Evolutionary conservation across 37 sponge, comb jelly and placozoan species (phyloP), one percentile per base, ranked within the genome.

Genomic region (Aplysina aerophoba): DNA sequence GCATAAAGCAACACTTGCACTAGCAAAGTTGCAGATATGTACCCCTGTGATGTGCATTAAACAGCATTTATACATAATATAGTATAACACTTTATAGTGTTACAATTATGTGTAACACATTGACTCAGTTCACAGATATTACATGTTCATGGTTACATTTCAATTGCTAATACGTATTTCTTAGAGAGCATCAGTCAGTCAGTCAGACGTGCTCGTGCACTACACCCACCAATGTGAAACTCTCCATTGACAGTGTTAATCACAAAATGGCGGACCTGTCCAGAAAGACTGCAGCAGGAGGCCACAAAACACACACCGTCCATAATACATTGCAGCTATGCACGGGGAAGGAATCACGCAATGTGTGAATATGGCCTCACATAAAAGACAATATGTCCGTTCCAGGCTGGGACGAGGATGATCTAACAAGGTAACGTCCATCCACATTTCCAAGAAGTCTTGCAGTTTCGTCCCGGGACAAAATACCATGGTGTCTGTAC

Each of bases 401-500:
- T 16, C 78, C 78, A 44, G 54, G 44, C 22, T 75, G 78, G 24
- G 78, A 75, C 24, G 78, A 75, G 11, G 78, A 75, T 0, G 25
- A n/a, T 24, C 78, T 5, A 36, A 75, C 40, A 14, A 75, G 54
- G 78, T 75, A 75, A 36, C 22, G 37, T 20, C 78, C 78, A 41
- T 75, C 78, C 15, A 20, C 54, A 20, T 17, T n/a, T 22, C 54
- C 78, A 0, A 75, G 54, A 16, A 5, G 44, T 11, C 54, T 75
- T 50, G 44, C 2, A 11, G 54, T 22, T 38, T 75, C 78, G 11
- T 75, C 78, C 40, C 78, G 39, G 21, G 54, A 53, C 16, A 75
- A 13, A 13, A 12, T 19, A 36, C 78, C 78, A 50, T 75, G 78
- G 25, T 25, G 38, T 41, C 78, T 75, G 37, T 24, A 75, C 53